Evolutionary conservation across 2,888 invertebrate genomes (phyloP).

Genomic region (Electrophaes corylata): DNA sequence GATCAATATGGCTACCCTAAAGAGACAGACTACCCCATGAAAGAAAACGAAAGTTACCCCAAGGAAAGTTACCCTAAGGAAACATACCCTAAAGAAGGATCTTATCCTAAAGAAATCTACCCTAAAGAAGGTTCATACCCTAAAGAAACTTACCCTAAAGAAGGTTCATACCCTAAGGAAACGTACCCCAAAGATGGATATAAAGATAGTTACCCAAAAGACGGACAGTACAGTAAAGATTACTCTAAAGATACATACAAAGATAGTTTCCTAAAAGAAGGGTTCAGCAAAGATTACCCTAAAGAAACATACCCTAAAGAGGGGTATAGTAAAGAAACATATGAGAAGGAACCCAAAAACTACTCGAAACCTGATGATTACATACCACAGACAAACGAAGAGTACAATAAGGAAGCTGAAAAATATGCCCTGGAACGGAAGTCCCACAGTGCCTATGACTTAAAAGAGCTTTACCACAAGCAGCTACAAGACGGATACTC

Average conservation of each 20-base stretch:
- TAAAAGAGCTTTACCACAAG: constrained; percentile 54
- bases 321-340: constrained; percentile 29
- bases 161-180: no score
- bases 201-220: constrained; percentile 3
- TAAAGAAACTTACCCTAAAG: constrained; percentile 27
- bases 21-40: constrained; percentile 18
- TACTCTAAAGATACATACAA: constrained; percentile 13
- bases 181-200: no score
- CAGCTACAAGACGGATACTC: constrained; percentile 39
- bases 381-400: constrained; percentile 73
- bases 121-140: constrained; percentile 21
- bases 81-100: constrained; percentile 15
- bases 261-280: constrained; percentile 16
- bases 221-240: constrained; percentile 6
- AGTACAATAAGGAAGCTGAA: constrained; percentile 75
- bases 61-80: constrained; percentile 1
- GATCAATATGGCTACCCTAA: constrained; percentile 35
- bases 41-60: constrained; percentile 17
- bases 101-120: constrained; percentile 22
- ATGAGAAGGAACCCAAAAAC: constrained; percentile 54
- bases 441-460: constrained; percentile 60
- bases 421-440: constrained; percentile 72
- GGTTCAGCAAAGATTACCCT: constrained; percentile 5
- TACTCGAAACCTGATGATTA: constrained; percentile 70
- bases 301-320: constrained; percentile 22